A percentile compares a stretch with the other conserved stretches of the same genome.
Evolutionary conservation across 1,140 invertebrate genomes (phyloP).

Genomic region (Laupala kohalensis): DNA sequence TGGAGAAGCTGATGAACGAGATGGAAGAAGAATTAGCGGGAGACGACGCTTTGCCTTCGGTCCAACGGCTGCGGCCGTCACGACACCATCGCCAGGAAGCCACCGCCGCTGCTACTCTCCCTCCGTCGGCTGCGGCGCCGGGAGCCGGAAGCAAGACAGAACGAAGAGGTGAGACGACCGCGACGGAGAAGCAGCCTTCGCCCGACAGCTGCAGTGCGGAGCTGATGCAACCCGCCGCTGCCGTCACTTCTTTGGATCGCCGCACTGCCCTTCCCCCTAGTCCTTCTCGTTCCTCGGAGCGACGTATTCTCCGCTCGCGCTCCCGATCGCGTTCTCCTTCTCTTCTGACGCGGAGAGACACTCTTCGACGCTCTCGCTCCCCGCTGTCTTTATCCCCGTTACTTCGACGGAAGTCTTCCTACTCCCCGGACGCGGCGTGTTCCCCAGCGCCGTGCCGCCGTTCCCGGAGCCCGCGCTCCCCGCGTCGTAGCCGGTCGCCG

Average conservation of each 20-base stretch:
- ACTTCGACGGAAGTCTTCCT: neutral
- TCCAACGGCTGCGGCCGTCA: no score
- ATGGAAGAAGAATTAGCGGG: neutral
- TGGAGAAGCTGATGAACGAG: slow-evolving; percentile 1
- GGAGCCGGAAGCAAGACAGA: no score
- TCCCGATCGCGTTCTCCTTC: neutral
- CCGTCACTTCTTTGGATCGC: neutral
- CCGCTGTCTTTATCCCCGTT: neutral
- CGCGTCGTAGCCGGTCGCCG: neutral
- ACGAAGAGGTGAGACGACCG: no score
- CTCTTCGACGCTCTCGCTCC: neutral
- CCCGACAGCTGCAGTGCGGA: no score
- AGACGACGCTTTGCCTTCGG: neutral
- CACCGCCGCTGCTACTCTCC: no score
- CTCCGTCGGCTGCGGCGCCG: no score
- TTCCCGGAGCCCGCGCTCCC: neutral
- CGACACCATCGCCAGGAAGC: neutral
- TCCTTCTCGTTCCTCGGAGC: no score
- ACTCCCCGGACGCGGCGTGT: neutral
- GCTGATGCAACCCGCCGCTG: neutral
- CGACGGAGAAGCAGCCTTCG: neutral
- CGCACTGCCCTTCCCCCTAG: neutral
- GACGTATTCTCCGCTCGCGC: no score
- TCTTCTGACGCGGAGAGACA: neutral
- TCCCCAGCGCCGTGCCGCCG: no score